Base-by-base conservation (phyloP, 1,140 invertebrate genomes). In the Polypedilum vanderplanki region DNA sequence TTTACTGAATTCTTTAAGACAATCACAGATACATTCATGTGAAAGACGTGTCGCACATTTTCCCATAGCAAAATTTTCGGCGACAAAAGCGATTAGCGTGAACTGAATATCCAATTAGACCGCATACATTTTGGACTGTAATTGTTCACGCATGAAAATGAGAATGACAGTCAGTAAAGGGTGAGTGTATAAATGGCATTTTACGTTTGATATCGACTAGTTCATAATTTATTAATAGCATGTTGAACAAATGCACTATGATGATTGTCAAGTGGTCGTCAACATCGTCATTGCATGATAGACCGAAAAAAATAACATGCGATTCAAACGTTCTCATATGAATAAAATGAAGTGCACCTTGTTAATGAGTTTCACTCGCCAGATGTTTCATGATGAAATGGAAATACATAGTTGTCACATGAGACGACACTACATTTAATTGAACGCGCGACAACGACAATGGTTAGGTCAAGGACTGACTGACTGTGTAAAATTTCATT, bases 71-170 rank as follows among this genome's bases (percentile, higher is more conserved):
- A 57, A 12, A 57, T n/a, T n/a, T 57, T 57, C n/a, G 12, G 46
- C 46, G 46, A 57, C 46, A 57, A 57, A 57, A 57, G 46, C 46
- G 46, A 57, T 57, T 57, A 57, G n/a, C 46, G 46, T 57, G 46
- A 8, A 57, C 46, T n/a, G 46, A 57, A 57, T 57, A 57, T 57
- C 12, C 15, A 57, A 57, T 57, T 4, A 57, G n/a, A n/a, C n/a
- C n/a, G n/a, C n/a, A 57, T 57, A 57, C 46, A n/a, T 57, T 57
- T 57, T 4, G 46, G n/a, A n/a, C 46, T n/a, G 15, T 57, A 57
- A 57, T 57, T 57, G 46, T 57, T 57, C 46, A 57, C n/a, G 15
- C 12, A 15, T 57, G 12, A 57, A 57, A n/a, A 12, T n/a, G n/a
- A n/a, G n/a, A n/a, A n/a, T n/a, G n/a, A n/a, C n/a, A n/a, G n/a